Conservation (phyloP, 2,113 vertebrate species). For the Entomyzon cyanotis region DNA sequence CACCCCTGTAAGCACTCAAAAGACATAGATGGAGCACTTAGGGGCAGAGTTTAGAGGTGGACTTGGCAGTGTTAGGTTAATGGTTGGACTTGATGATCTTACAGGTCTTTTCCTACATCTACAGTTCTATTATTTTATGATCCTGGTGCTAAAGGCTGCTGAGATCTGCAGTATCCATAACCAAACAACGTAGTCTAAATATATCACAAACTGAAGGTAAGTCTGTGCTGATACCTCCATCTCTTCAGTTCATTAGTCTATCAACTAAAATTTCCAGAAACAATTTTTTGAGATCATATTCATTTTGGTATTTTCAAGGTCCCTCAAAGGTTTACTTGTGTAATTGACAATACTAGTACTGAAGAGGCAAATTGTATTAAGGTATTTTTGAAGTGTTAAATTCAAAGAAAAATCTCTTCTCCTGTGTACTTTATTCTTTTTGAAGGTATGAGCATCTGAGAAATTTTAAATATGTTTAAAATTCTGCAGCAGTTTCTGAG, state of each 20-base stretch:
- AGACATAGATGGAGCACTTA: too few relatives aligned
- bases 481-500: background rate
- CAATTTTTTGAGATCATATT: background rate
- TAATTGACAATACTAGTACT: background rate
- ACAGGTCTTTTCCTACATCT: background rate
- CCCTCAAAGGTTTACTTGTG: background rate
- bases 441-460: background rate
- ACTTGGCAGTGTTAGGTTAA: background rate
- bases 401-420: background rate
- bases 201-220: background rate
- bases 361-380: background rate
- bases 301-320: background rate
- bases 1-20: background rate
- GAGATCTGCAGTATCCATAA: background rate
- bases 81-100: background rate
- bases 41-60: too few relatives aligned
- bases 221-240: background rate
- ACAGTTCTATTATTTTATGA: fast-evolving
- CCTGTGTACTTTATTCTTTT: background rate
- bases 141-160: background rate
- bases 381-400: background rate
- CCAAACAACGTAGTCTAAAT: background rate
- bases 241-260: background rate
- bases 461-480: background rate
- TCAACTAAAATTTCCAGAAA: background rate